Conservation (phyloP, 2,888 invertebrate species). For the Yponomeuta cagnagella region DNA sequence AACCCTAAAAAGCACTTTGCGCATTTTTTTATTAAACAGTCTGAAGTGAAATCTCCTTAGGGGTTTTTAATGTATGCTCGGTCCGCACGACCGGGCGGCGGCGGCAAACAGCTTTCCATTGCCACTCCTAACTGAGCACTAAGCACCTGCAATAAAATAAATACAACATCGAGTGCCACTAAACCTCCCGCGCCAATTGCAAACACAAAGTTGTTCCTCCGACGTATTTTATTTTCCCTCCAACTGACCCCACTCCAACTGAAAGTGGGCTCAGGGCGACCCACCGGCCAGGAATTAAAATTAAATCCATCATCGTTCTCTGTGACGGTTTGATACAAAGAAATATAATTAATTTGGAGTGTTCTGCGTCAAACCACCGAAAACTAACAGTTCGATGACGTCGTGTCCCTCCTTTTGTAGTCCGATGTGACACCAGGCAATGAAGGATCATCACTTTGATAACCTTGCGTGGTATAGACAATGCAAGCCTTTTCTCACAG, state of each 20-base stretch:
- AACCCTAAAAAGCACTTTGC: too few species aligned
- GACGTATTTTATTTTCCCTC: background rate
- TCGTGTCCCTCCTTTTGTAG: too few species aligned
- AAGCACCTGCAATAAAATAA: background rate
- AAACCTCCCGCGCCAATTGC: background rate
- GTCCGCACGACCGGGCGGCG: background rate
- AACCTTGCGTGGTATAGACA: too few species aligned
- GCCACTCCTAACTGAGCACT: background rate
- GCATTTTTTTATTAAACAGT: too few species aligned
- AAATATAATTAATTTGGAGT: background rate
- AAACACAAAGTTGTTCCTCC: background rate
- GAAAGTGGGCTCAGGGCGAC: background rate
- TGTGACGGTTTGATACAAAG: background rate
- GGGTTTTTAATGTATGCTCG: background rate
- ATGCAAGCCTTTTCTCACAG: too few species aligned
- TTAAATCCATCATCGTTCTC: background rate
- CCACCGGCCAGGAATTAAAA: background rate
- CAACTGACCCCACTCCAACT: background rate
- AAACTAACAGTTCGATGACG: too few species aligned
- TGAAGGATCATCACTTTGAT: too few species aligned
- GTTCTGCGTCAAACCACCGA: background rate
- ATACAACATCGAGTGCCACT: background rate
- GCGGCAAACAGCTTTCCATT: background rate
- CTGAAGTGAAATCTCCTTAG: too few species aligned
- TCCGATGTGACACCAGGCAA: too few species aligned